Evolutionary conservation across 2,888 invertebrate species (phyloP).

Genomic region (Neocrepidodera transversa): DNA sequence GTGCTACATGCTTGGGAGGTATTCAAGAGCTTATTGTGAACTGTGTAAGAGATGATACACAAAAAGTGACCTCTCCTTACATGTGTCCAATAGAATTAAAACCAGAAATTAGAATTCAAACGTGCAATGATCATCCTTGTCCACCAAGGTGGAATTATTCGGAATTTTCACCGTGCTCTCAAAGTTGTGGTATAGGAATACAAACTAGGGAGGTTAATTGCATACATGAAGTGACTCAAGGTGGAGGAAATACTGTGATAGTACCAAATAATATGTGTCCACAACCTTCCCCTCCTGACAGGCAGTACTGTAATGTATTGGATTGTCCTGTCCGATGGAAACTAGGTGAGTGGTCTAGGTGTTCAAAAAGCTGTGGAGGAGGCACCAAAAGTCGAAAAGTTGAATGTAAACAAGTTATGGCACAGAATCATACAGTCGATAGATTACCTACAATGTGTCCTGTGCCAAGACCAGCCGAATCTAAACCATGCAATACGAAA

Average conservation of each 20-base stretch:
- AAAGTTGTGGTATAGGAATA: conserved; percentile 93
- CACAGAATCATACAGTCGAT: conserved; percentile 88
- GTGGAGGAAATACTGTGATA: conserved; percentile 86
- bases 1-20: conserved; percentile 81
- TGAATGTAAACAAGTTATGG: conserved; percentile 91
- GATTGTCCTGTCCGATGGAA: conserved; percentile 93
- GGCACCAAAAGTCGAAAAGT: conserved; percentile 86
- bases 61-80: conserved; percentile 85
- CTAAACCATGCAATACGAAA: conserved; percentile 85
- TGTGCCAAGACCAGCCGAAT: conserved; percentile 75
- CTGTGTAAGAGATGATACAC: conserved; percentile 86
- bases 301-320: conserved; percentile 90
- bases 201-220: conserved; percentile 90
- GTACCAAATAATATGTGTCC: conserved; percentile 95
- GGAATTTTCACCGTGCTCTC: conserved; percentile 88
- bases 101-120: conserved; percentile 80
- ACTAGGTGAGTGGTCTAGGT: conserved; percentile 87
- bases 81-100: conserved; percentile 86
- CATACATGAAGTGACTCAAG: conserved; percentile 84
- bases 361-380: conserved; percentile 91
- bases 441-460: conserved; percentile 79
- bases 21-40: conserved; percentile 87
- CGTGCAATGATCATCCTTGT: conserved; percentile 87
- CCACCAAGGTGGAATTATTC: conserved; percentile 93
- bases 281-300: conserved; percentile 86